These are phyloP conservation scores for Lochmaea capreae DNA, from an alignment of 2,888 invertebrate genomes.

Conservation along the genomic window DNA sequence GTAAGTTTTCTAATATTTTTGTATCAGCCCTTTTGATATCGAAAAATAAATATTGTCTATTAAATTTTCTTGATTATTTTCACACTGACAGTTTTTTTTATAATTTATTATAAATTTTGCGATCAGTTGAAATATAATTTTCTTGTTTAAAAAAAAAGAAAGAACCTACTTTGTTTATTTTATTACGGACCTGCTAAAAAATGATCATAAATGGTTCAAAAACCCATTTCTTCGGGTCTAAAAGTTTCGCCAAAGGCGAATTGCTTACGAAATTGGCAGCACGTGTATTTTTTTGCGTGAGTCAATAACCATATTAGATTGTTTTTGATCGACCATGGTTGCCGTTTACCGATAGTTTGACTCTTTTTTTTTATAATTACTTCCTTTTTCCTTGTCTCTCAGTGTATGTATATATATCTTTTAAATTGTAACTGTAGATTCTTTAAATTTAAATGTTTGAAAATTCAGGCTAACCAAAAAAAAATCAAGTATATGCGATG, in stretches of 20 bases:
- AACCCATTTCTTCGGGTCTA: conserved; percentile 1
- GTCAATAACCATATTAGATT: neutral
- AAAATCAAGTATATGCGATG: no score
- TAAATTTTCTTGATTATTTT: no score
- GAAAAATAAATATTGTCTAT: no score
- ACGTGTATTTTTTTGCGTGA: conserved; percentile 6
- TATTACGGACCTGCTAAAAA: neutral
- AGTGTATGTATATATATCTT: neutral
- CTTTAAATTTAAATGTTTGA: no score
- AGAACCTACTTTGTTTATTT: neutral
- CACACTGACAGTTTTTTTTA: no score
- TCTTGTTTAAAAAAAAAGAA: no score
- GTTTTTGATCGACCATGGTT: neutral
- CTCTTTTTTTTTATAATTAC: neutral
- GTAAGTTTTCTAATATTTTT: no score
- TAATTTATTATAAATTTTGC: no score
- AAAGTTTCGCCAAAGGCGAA: conserved; percentile 10
- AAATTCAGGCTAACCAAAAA: no score
- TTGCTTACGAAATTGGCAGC: conserved; percentile 2
- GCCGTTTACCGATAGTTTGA: neutral
- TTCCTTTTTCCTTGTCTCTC: neutral
- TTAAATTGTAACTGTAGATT: no score
- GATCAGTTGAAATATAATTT: no score
- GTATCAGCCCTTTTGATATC: no score
- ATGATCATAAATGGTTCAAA: neutral